Evolutionary conservation across 2,113 vertebrate species (phyloP), one percentile per base, ranked within the genome.

Genomic region (Oryzias celebensis): DNA sequence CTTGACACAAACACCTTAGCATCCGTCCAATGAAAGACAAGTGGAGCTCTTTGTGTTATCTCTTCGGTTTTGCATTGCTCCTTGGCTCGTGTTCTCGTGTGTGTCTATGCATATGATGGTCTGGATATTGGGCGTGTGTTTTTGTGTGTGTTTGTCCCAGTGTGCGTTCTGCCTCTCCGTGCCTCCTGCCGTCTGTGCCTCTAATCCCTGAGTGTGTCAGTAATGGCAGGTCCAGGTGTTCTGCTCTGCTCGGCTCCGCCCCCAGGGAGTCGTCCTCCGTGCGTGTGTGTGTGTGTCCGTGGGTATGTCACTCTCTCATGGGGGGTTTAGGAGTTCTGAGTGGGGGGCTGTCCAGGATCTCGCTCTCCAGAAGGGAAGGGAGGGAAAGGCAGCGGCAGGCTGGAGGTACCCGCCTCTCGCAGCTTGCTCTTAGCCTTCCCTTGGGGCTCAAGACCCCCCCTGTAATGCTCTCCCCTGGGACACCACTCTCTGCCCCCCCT

Each of bases 201-300:
- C 78, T 85, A 87, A 84, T 90, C 87, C 87, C 85, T 73, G 80
- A 85, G 88, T 88, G 82, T 89, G 90, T 87, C 88, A 89, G 86
- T 91, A 91, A 92, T 92, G 90, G 88, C 90, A 91, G 90, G 92
- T 92, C 90, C 92, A 92, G 91, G 90, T 92, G 90, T 93, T 92
- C 83, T 81, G 88, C 88, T 90, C 89, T 78, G 87, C 81, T 85
- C 82, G 61, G 67, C 80, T 62, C 71, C 82, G 75, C 88, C 90
- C 88, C 88, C 52, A 68, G 86, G 86, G 80, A 63, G 51, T 26
- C 52, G 49, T 75, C 74, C 61, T 81, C 81, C 58, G 48, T 60
- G 63, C 20, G 20, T 66, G 68, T 54, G 66, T 52, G 58, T 62
- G 59, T 45, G 51, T 69, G 42, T 51, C 68, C 51, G 58, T 59